phyloP scores from a whole-genome alignment of 2,113 vertebrate species.

The Psittacula cyanocephala region DNA sequence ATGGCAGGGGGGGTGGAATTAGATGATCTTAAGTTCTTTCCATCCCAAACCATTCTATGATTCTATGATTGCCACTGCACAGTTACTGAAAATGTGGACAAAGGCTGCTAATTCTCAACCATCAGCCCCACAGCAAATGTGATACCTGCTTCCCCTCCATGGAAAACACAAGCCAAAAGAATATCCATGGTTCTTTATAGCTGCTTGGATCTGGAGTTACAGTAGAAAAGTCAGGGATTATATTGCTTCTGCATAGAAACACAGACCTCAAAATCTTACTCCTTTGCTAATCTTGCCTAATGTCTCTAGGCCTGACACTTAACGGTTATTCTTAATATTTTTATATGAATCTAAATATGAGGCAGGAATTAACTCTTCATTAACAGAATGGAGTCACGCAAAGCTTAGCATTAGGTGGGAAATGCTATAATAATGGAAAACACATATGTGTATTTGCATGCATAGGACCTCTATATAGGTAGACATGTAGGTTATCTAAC shows the following conservation, averaged over 20 bases:
- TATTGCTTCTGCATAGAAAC: background rate
- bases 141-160: background rate
- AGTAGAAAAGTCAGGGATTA: background rate
- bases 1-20: background rate
- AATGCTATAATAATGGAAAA: background rate
- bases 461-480: background rate
- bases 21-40: background rate
- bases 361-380: background rate
- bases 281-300: background rate
- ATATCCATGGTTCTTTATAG: background rate
- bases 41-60: background rate
- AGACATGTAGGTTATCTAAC: background rate
- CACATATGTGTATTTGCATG: rapidly evolving
- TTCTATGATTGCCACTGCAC: too few species aligned
- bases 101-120: background rate
- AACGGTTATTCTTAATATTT: background rate
- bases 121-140: background rate
- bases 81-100: background rate
- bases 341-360: background rate
- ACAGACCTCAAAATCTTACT: background rate
- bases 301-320: background rate
- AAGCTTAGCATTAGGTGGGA: background rate
- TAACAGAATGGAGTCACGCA: background rate
- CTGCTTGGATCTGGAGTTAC: background rate
- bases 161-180: background rate